Evolutionary conservation across 1,140 invertebrate genomes (phyloP), one percentile per base, ranked within the genome.

Genomic region (Drosophila elegans): DNA sequence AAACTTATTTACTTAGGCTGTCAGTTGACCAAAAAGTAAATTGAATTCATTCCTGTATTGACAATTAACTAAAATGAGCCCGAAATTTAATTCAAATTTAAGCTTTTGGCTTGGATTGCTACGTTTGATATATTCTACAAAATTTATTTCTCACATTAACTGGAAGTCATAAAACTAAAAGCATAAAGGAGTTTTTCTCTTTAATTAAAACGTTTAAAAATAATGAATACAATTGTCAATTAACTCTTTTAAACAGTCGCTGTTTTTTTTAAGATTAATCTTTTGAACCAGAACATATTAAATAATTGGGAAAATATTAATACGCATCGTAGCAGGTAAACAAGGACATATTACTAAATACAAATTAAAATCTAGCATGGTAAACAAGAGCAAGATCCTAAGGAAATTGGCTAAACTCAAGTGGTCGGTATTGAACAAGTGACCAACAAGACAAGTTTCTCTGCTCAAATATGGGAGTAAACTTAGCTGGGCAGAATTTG

Each of bases 1-100:
- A 52, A 46, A 61, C 54, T 74, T 82, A 78, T 85, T 85, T 85
- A 56, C 57, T 81, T 78, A 81, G 75, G 64, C 52, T 32, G 38
- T 21, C 39, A 73, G 57, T 45, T 44, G 10, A 48, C 27, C 49
- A 6, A 53, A 73, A 53, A 54, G 34, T 53, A 54, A 69, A 75
- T 59, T 61, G 39, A 63, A 63, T 63, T 36, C 54, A 16, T 13
- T 41, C 10, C 45, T 41, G 39, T 36, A 34, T 64, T 57, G 59
- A 48, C 55, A 69, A 51, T 62, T 46, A 46, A 25, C 42, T 48
- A n/a, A 59, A 36, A 48, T n/a, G 16, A 32, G 10, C 44, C 3
- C 2, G 3, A 25, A 52, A 34, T 48, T 32, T 38, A 46, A 42
- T 49, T 38, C 44, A 66, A 36, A 48, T 32, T 32, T 48, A 45